Base-by-base conservation (phyloP, 1,140 invertebrate species). In the Carcinoscorpius rotundicauda region DNA sequence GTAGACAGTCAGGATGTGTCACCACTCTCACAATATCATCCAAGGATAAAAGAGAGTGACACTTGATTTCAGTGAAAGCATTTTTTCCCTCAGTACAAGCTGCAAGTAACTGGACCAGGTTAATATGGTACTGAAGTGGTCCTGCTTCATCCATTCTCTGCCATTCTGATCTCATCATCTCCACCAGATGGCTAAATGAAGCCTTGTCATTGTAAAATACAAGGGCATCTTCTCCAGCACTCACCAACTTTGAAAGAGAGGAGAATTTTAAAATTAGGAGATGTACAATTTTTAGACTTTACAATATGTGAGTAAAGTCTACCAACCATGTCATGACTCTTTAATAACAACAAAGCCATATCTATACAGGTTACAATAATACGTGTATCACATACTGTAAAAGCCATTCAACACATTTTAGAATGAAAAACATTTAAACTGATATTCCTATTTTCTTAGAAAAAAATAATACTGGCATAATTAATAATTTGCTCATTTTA, bases 21-120 rank as follows among this genome's bases (percentile, higher is more conserved):
- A 98, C 92, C 78, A 98, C 91, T 4, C 85, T 83, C 8, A 97
- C 92, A 70, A 99, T 98, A 78, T 98, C 95, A 78, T 99, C 97
- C 58, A 99, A 80, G 10, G 96, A 92, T 55, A 99, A 78, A 8
- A 98, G 81, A 76, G 92, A 96, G 75, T 98, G 96, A 74, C 96
- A 98, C 79, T 98, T 98, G 64, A 99, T 97, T 82, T 99, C 97
- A 0, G 97, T 98, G 75, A 94, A 95, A 3, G 97, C 93, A 78
- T 99, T 99, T 79, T 99, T 99, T 4, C 72, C 97, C 85, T 98
- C 96, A 0, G 97, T 99, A 77, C 97, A 99, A 74, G 92, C 91
- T 4, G 96, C 93, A 29, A 99, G 79, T 52, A 99, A 79, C 79
- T 96, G 93, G 0, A 99, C 95, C 60, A 99, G 81, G 77, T 98